Evolutionary conservation across 2,113 vertebrate genomes (phyloP).

Genomic region (Piprites chloris): DNA sequence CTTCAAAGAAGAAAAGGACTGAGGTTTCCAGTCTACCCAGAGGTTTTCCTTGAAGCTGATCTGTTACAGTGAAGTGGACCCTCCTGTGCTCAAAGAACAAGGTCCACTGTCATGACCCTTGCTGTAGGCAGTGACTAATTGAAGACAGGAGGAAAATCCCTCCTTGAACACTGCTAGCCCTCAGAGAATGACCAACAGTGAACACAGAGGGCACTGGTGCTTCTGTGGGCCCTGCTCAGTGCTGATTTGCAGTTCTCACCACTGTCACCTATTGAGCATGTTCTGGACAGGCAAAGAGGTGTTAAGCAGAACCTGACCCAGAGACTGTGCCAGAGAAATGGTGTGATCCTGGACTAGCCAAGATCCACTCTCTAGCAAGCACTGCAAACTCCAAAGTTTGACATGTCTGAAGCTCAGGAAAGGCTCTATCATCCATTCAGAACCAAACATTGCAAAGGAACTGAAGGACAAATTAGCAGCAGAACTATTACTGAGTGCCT

Average conservation of each 20-base stretch:
- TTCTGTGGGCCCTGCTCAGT: not conserved
- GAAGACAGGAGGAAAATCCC: not conserved
- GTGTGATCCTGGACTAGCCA: not conserved
- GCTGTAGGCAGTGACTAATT: not conserved
- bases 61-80: not conserved
- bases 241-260: not conserved
- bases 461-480: not conserved
- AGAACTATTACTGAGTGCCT: not conserved
- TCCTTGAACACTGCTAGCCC: not conserved
- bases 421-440: not conserved
- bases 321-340: accelerated
- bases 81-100: not conserved
- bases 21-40: not conserved
- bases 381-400: not conserved
- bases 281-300: not conserved
- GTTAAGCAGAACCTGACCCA: not conserved
- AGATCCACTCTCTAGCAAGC: not conserved
- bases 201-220: not conserved
- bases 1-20: not conserved
- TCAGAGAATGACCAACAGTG: not conserved
- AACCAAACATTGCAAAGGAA: not conserved
- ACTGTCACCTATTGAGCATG: not conserved
- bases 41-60: not conserved
- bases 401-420: not conserved
- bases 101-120: not conserved